Percentiles rank a stretch among this genome's conserved stretches.
phyloP scores from a whole-genome alignment of 2,888 invertebrate genomes.

The Desoria tigrina region DNA sequence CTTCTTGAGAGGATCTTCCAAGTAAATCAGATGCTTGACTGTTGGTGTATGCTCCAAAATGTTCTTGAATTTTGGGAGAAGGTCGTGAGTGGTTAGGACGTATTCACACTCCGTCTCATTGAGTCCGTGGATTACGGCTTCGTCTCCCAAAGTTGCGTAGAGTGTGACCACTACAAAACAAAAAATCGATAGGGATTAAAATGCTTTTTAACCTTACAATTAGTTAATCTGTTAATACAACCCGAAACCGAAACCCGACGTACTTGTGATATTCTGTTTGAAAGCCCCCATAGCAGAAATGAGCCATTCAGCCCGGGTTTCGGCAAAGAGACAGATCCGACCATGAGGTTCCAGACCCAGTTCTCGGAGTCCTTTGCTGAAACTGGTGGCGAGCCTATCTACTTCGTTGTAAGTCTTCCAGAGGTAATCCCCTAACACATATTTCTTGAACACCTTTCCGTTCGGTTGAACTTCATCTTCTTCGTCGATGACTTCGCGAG shows the following conservation, averaged over 20 bases:
- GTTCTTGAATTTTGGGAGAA: constrained; percentile 84
- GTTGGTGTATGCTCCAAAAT: constrained; percentile 71
- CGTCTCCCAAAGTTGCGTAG: constrained; percentile 94
- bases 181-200: constrained; percentile 43
- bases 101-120: constrained; percentile 93
- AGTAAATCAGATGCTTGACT: constrained; percentile 77
- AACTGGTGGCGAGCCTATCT: constrained; percentile 70
- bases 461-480: constrained; percentile 92
- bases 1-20: constrained; percentile 81
- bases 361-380: constrained; percentile 82
- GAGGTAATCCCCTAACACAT: constrained; percentile 72
- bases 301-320: constrained; percentile 98
- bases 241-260: not conserved
- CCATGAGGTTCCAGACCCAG: constrained; percentile 71
- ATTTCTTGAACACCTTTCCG: constrained; percentile 89
- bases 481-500: constrained; percentile 79
- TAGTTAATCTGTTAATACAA: no score
- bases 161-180: constrained; percentile 94
- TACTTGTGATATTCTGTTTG: constrained; percentile 84
- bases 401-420: constrained; percentile 79
- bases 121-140: constrained; percentile 93
- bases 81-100: constrained; percentile 87
- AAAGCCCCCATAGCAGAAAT: constrained; percentile 93
- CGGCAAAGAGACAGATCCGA: constrained; percentile 90
- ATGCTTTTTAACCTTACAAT: no score